phyloP scores from a whole-genome alignment of 92 coral and sea anemone genomes.

The Umimayanthus kanabou region DNA sequence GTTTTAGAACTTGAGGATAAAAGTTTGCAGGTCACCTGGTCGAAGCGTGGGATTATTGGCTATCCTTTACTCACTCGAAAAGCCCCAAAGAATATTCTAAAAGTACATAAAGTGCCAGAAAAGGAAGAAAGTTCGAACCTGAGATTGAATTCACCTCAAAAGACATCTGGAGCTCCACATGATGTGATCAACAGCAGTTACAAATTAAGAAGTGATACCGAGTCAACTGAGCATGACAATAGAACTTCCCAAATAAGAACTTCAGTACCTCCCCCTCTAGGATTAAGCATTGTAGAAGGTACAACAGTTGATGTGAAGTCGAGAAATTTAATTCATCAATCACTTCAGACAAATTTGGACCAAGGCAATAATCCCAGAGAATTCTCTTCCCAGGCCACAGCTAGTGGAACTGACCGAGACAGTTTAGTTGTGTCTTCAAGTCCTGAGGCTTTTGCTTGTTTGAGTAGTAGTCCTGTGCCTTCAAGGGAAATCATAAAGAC shows the following conservation, averaged over 20 bases:
- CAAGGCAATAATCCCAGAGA: neutral
- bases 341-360: neutral
- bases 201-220: neutral
- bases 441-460: neutral
- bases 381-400: neutral
- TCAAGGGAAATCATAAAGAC: neutral
- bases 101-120: neutral
- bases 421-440: neutral
- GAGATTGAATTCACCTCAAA: neutral
- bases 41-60: neutral
- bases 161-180: neutral
- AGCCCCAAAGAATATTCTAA: neutral
- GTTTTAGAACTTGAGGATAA: slow-evolving; percentile 58
- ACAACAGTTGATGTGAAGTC: neutral
- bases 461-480: slow-evolving; percentile 14
- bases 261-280: neutral
- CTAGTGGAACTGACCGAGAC: neutral
- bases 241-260: neutral
- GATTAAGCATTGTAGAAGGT: neutral
- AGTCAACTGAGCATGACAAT: neutral
- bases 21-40: slow-evolving; percentile 27
- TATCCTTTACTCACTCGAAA: slow-evolving; percentile 19
- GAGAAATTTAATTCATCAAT: neutral
- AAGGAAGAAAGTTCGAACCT: neutral
- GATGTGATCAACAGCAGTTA: neutral